These are phyloP conservation scores for Triplophysa dalaica DNA, from an alignment of 2,113 vertebrate species.

Conservation along the genomic window DNA sequence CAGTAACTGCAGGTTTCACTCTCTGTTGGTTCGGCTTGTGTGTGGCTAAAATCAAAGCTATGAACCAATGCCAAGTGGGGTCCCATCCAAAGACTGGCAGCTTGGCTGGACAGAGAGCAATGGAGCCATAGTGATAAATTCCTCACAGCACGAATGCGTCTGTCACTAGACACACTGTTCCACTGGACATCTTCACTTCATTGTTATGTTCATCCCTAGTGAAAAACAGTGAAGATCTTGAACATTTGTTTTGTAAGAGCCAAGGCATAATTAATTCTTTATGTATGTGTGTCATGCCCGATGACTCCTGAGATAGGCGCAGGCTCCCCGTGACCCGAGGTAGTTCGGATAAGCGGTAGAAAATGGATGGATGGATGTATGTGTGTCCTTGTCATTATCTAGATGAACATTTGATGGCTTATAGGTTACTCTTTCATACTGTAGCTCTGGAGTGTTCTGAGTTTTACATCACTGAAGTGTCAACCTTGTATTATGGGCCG, in stretches of 20 bases:
- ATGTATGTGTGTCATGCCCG: not conserved
- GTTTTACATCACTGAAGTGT: too few relatives aligned
- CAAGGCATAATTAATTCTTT: conserved; percentile 6
- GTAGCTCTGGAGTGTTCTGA: too few relatives aligned
- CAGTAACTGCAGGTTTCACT: conserved; percentile 35
- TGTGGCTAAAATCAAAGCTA: conserved; percentile 52
- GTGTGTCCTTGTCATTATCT: not conserved
- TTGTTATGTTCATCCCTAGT: conserved; percentile 46
- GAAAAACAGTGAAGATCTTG: conserved; percentile 14
- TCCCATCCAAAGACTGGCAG: conserved; percentile 57
- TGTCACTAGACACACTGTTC: conserved; percentile 53
- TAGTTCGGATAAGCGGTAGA: too few relatives aligned
- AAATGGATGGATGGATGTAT: too few relatives aligned
- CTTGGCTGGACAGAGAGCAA: conserved; percentile 50
- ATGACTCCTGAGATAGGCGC: too few relatives aligned
- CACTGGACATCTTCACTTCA: conserved; percentile 47
- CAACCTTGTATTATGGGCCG: too few relatives aligned
- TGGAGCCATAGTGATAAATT: conserved; percentile 58
- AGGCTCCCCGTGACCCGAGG: too few relatives aligned
- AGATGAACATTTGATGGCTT: too few relatives aligned
- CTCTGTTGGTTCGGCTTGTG: conserved; percentile 42
- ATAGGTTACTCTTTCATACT: too few relatives aligned
- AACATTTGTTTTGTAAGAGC: conserved; percentile 19
- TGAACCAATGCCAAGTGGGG: conserved; percentile 57
- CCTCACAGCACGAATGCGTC: conserved; percentile 56